Evolutionary conservation across 2,888 invertebrate species (phyloP).

Genomic region (Congeria kusceri): DNA sequence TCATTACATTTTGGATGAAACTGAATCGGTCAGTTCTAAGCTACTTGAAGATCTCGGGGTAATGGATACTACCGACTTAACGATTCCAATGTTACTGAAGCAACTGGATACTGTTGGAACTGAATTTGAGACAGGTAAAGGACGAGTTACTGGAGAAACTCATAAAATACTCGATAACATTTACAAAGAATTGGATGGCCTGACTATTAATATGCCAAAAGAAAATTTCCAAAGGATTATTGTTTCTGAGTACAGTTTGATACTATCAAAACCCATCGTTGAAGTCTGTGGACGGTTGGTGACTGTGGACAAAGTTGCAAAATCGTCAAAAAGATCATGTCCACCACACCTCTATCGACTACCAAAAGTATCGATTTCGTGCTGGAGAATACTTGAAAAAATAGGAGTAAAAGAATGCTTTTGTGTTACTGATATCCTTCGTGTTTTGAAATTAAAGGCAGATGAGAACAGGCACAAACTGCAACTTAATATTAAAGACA

Average conservation of each 20-base stretch:
- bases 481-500: conserved; percentile 24
- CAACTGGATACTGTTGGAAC: background rate
- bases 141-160: background rate
- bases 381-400: background rate
- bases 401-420: background rate
- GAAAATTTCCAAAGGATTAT: background rate
- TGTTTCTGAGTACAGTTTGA: background rate
- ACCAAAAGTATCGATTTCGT: background rate
- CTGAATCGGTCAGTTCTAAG: background rate
- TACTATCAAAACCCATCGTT: background rate
- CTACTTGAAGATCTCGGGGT: no score
- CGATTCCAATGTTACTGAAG: no score
- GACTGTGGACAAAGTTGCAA: background rate
- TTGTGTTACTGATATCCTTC: background rate
- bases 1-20: conserved; percentile 33
- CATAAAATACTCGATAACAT: background rate
- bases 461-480: background rate
- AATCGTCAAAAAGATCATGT: background rate
- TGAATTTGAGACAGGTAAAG: background rate
- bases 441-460: background rate
- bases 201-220: background rate
- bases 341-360: background rate
- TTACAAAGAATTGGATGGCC: background rate
- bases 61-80: no score
- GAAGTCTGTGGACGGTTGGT: background rate